phyloP scores from a whole-genome alignment of 2,888 invertebrate species.

The Chrysina gloriosa region DNA sequence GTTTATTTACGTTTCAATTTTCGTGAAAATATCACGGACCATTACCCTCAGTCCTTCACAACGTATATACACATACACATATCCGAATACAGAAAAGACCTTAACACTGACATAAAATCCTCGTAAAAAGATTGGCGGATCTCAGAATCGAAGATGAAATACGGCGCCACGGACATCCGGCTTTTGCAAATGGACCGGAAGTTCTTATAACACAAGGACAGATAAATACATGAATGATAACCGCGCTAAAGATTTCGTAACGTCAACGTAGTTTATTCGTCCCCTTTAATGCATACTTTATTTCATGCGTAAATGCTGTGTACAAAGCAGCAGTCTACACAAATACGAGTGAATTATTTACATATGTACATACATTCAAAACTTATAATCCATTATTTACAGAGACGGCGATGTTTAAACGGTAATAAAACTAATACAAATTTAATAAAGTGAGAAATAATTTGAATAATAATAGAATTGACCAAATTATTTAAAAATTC shows the following conservation, averaged over 20 bases:
- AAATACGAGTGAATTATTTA: no score
- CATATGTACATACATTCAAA: no score
- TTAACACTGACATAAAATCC: conserved; percentile 60
- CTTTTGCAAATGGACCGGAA: conserved; percentile 61
- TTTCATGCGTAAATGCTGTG: no score
- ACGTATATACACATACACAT: conserved; percentile 45
- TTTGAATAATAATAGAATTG: no score
- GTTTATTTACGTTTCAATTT: conserved; percentile 65
- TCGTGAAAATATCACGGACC: conserved; percentile 64
- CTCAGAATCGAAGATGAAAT: conserved; percentile 62
- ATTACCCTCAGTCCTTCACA: conserved; percentile 61
- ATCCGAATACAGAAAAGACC: conserved; percentile 49
- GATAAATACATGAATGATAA: conserved; percentile 44
- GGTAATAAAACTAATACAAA: no score
- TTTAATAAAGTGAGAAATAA: no score
- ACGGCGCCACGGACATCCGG: conserved; percentile 54
- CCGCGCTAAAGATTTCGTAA: conserved; percentile 15
- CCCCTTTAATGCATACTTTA: not conserved
- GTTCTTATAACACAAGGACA: conserved; percentile 52
- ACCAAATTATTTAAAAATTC: no score
- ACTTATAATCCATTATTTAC: no score
- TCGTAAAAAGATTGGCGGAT: conserved; percentile 58
- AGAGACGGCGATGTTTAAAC: no score
- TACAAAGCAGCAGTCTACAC: no score
- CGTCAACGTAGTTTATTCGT: not conserved